Percentiles rank a stretch among this genome's conserved stretches.
Evolutionary conservation across 2,797 vertebrate species (phyloP).

Genomic region (Mionectes olivaceus): DNA sequence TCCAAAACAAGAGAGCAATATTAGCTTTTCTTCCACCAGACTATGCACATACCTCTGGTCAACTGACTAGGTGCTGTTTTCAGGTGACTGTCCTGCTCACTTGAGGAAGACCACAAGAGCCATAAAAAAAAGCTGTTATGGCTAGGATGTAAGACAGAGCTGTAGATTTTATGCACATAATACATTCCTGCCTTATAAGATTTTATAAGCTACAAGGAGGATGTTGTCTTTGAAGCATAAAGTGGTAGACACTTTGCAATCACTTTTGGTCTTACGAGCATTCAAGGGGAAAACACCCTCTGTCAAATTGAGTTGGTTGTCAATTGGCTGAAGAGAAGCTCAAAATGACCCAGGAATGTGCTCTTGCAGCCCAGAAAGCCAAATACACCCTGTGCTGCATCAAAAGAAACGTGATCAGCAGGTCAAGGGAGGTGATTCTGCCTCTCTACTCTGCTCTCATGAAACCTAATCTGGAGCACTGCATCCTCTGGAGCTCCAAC

Average conservation of each 20-base stretch:
- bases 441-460: not conserved
- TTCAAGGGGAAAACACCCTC: conserved; percentile 13
- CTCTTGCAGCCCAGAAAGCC: not conserved
- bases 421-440: not conserved
- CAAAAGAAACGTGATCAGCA: not conserved
- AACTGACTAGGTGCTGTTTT: not conserved
- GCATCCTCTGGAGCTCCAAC: not conserved
- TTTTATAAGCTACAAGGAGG: conserved; percentile 24
- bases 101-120: not conserved
- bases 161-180: conserved; percentile 12
- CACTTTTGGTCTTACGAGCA: not conserved
- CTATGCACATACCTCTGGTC: not conserved
- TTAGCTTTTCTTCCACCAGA: not conserved
- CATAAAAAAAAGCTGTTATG: not conserved
- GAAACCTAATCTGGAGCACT: not conserved
- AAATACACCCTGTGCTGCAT: not conserved
- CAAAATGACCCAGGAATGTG: not conserved
- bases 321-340: not conserved
- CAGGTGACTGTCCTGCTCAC: not conserved
- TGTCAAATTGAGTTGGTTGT: not conserved
- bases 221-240: conserved; percentile 33
- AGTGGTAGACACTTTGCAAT: not conserved
- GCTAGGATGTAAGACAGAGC: not conserved
- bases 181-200: not conserved
- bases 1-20: not conserved